phyloP scores from a whole-genome alignment of 2,113 vertebrate genomes.

The Anarrhichthys ocellatus region DNA sequence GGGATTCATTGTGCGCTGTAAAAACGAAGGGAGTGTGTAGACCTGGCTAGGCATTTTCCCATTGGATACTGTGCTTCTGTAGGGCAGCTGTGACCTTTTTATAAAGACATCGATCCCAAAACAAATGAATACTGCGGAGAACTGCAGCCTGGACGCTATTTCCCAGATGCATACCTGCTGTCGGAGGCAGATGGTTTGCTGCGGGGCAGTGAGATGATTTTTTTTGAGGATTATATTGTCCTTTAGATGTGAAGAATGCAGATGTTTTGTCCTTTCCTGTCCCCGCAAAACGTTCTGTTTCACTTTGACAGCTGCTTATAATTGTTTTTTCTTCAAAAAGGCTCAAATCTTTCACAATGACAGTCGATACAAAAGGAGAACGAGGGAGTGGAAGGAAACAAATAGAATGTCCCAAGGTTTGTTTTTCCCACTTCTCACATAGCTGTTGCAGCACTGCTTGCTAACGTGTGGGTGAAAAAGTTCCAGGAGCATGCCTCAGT shows the following conservation, averaged over 20 bases:
- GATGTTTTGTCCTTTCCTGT: constrained; percentile 64
- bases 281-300: constrained; percentile 33
- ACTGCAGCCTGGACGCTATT: constrained; percentile 53
- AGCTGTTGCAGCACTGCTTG: constrained; percentile 43
- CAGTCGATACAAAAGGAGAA: constrained; percentile 17
- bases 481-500: constrained; percentile 72
- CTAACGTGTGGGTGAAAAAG: constrained; percentile 65
- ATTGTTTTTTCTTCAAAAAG: constrained; percentile 32
- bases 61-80: constrained; percentile 48
- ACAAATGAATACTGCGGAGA: constrained; percentile 61
- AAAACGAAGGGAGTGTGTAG: constrained; percentile 58
- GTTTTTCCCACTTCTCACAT: constrained; percentile 68
- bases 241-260: constrained; percentile 66
- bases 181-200: constrained; percentile 72
- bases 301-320: constrained; percentile 51
- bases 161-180: constrained; percentile 76
- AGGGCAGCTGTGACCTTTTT: constrained; percentile 68
- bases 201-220: constrained; percentile 57
- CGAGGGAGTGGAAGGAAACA: neutral
- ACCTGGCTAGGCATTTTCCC: constrained; percentile 57
- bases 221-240: constrained; percentile 55
- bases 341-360: constrained; percentile 37
- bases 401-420: constrained; percentile 35
- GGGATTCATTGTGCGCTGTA: constrained; percentile 63
- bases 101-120: constrained; percentile 67